A percentile compares a stretch with the other conserved stretches of the same genome.
phyloP scores from a whole-genome alignment of 2,888 invertebrate species.

The Archips xylosteana region DNA sequence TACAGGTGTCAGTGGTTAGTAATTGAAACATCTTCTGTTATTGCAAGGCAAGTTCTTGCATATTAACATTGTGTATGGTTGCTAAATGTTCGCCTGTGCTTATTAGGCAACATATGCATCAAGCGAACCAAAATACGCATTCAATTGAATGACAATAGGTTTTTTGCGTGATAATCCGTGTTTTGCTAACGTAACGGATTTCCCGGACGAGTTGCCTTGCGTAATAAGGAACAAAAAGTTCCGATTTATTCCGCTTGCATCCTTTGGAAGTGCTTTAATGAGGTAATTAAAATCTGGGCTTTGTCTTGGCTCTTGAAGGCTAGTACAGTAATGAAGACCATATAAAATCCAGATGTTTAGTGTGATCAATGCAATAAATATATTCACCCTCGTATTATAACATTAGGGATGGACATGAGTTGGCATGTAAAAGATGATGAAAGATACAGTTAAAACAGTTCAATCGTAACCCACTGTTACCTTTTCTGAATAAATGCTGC shows the following conservation, averaged over 20 bases:
- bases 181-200: background rate
- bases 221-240: background rate
- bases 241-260: background rate
- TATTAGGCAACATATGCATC: background rate
- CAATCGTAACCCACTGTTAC: too few relatives aligned
- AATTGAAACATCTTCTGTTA: background rate
- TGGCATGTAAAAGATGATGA: too few relatives aligned
- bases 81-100: background rate
- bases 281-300: background rate
- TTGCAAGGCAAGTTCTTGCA: background rate
- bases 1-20: background rate
- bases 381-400: too few relatives aligned
- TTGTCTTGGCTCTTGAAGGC: background rate
- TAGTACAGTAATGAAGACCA: background rate
- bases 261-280: background rate
- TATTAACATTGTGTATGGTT: background rate
- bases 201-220: background rate
- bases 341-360: background rate
- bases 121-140: background rate
- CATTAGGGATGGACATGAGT: too few relatives aligned
- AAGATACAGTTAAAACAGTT: too few relatives aligned
- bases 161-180: background rate
- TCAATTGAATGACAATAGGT: conserved; percentile 4
- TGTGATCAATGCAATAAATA: too few relatives aligned
- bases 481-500: too few relatives aligned